Base-by-base conservation (phyloP, 2,888 invertebrate genomes). In the Ommatoiulus sabulosus region DNA sequence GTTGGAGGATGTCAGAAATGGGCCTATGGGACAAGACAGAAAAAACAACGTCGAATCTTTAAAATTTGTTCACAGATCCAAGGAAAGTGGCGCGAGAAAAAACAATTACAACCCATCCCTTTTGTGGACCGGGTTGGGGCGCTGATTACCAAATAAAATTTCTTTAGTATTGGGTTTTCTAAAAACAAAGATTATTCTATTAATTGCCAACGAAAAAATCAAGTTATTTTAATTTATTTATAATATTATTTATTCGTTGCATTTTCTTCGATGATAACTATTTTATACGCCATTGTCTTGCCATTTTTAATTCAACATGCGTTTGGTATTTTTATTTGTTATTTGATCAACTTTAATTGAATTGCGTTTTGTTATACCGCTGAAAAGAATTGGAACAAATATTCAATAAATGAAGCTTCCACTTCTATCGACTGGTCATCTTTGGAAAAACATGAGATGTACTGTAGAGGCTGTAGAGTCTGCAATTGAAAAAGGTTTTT, bases 91-190 rank as follows among this genome's bases (percentile, higher is more conserved):
- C 20, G 6, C 48, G 20, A 44, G 87, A n/a, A 88, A 84, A 84
- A 57, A 20, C 35, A 20, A 24, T 57, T 89, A 89, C 48, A 85
- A 89, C 44, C 89, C 89, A n/a, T 89, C 89, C 15, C 44, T 89
- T n/a, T 46, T 87, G 52, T 89, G 89, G 89, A 89, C 89, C 10
- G 89, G 89, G 63, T 87, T 89, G 46, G 89, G 89, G 17, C 88
- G 88, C 48, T 88, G 63, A 84, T 20, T 72, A 24, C n/a, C 12
- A 17, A 20, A 7, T 7, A 20, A 8, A 24, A 72, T 20, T 20
- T 24, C 20, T 72, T 20, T 24, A 72, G 20, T 1, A 72, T 43
- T 72, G 72, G 24, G 24, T 4, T 72, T 72, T 24, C 7, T 7
- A 20, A 72, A 72, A 72, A 20, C 20, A 72, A 20, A 20, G 5